Base-by-base conservation (phyloP, 2,888 invertebrate genomes). In the Brenthis ino region DNA sequence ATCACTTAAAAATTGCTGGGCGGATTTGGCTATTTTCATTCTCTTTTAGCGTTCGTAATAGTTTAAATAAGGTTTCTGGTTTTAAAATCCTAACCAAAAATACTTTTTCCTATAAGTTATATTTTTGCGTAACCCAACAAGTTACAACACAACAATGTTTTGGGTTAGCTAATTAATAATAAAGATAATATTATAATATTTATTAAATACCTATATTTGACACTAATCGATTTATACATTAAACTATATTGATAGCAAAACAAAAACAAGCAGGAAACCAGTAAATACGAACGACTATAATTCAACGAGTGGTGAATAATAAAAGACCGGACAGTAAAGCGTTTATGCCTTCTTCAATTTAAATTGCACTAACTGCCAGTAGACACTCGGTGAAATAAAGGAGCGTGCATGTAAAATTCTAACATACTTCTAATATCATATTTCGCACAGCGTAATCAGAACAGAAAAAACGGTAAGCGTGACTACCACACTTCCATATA, bases 271-370 rank as follows among this genome's bases (percentile, higher is more conserved):
- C 77, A 79, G 80, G 85, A 85, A 81, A 76, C 78, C 73, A 82
- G 68, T 76, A 77, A 82, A 81, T 80, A 79, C 78, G 75, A 66
- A 58, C 77, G 76, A 77, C 75, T 79, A 80, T 80, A 77, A 80
- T 82, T 81, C 76, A 80, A 75, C 78, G 80, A 82, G 82, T 80
- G 77, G 83, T 80, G 82, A 85, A 85, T 84, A 82, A 85, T 86
- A 85, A 84, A 85, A 82, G 80, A 83, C 80, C 80, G 81, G 78
- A 80, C 80, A 82, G 76, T 76, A 72, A 75, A 79, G 77, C 83
- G 80, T 84, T 80, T 82, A 79, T 76, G 76, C 74, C 72, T 73
- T 76, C 75, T 77, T 87, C 88, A 88, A 79, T 84, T 78, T 85
- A 82, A 80, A 77, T 82, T 83, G 87, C 82, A 71, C 85, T 82